Evolutionary conservation across 2,888 invertebrate species (phyloP).

Genomic region (Cheilosia variabilis): DNA sequence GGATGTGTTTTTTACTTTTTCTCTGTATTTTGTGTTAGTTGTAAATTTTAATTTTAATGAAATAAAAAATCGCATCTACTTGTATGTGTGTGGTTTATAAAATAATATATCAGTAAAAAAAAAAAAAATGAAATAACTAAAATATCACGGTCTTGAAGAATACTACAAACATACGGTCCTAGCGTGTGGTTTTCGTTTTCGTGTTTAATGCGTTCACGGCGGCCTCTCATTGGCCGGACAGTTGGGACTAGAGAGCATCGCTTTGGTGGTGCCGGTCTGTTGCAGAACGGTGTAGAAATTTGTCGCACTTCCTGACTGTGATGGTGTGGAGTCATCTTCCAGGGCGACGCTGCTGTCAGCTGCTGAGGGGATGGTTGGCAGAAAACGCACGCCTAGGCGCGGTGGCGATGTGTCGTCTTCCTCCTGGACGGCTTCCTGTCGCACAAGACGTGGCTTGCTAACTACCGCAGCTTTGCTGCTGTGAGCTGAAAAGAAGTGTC

Average conservation of each 20-base stretch:
- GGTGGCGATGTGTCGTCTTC: slow-evolving; percentile 86
- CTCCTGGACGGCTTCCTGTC: slow-evolving; percentile 92
- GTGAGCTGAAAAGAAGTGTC: slow-evolving; percentile 79
- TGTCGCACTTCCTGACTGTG: slow-evolving; percentile 67
- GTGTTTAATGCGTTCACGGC: slow-evolving; percentile 77
- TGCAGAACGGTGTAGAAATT: slow-evolving; percentile 78
- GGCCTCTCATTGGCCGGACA: slow-evolving; percentile 80
- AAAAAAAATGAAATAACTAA: slow-evolving; percentile 35
- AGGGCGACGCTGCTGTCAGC: slow-evolving; percentile 89
- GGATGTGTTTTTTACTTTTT: slow-evolving; percentile 36
- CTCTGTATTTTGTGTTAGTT: slow-evolving; percentile 18
- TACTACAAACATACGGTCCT: slow-evolving; percentile 25
- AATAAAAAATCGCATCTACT: slow-evolving; percentile 18
- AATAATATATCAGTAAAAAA: too few relatives aligned
- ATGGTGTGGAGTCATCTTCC: slow-evolving; percentile 85
- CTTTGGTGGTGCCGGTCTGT: slow-evolving; percentile 77
- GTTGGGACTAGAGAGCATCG: slow-evolving; percentile 79
- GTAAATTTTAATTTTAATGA: slow-evolving; percentile 15
- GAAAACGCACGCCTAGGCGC: slow-evolving; percentile 85
- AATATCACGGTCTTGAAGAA: slow-evolving; percentile 70
- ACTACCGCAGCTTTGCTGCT: slow-evolving; percentile 79
- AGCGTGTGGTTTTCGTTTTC: neutral
- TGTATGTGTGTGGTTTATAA: slow-evolving; percentile 8
- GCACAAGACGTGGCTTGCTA: slow-evolving; percentile 89
- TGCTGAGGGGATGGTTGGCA: slow-evolving; percentile 90